Percentiles rank a stretch among this genome's conserved stretches.
Evolutionary conservation across 2,797 vertebrate species (phyloP).

Genomic region (Antrozous pallidus): DNA sequence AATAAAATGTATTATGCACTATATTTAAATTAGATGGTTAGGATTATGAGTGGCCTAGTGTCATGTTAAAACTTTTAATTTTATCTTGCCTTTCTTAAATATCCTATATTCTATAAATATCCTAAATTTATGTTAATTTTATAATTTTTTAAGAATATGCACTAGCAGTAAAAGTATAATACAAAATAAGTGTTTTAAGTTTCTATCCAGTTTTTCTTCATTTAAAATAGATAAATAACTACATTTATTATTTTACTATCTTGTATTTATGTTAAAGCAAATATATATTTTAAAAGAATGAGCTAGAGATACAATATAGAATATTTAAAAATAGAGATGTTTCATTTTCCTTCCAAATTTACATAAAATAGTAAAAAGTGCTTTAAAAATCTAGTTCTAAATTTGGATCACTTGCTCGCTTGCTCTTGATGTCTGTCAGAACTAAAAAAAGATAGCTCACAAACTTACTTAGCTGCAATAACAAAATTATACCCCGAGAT

Average conservation of each 20-base stretch:
- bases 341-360: neutral
- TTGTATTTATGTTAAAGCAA: neutral
- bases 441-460: neutral
- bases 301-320: neutral
- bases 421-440: neutral
- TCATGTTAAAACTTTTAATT: neutral
- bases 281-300: neutral
- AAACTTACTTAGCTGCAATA: neutral
- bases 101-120: neutral
- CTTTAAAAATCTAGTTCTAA: neutral
- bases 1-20: neutral
- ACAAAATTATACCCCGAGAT: neutral
- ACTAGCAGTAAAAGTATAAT: neutral
- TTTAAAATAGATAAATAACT: neutral
- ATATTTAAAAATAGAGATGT: neutral
- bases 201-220: neutral
- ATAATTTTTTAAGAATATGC: neutral
- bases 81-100: neutral
- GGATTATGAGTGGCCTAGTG: neutral
- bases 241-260: neutral
- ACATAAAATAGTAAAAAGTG: neutral
- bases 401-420: neutral
- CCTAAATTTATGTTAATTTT: neutral
- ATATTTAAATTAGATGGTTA: neutral
- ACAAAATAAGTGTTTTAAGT: neutral